These are phyloP conservation scores for Latrodectus elegans DNA, from an alignment of 2,888 invertebrate species.

Conservation along the genomic window DNA sequence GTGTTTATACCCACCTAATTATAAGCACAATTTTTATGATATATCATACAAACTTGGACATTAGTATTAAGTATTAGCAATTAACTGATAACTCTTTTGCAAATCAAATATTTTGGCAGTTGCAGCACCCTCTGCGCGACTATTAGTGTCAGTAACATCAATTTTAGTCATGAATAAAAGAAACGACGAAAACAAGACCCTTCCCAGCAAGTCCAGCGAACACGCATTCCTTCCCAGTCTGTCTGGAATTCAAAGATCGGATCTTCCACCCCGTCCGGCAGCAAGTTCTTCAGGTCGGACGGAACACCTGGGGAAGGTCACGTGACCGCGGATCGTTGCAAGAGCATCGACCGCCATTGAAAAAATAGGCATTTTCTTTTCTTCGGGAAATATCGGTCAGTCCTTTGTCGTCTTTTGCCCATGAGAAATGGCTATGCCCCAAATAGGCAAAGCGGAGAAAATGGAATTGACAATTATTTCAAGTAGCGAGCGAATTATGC, in stretches of 20 bases:
- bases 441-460: slow-evolving; percentile 29
- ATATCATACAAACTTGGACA: too few species aligned
- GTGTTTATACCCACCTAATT: too few species aligned
- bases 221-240: background rate
- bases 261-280: background rate
- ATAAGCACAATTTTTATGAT: too few species aligned
- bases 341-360: background rate
- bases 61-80: too few species aligned
- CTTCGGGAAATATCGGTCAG: slow-evolving; percentile 50
- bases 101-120: too few species aligned
- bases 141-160: too few species aligned
- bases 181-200: background rate
- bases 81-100: too few species aligned
- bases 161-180: too few species aligned
- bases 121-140: too few species aligned
- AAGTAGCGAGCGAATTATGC: background rate
- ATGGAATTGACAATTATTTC: background rate
- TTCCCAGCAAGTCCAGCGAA: background rate
- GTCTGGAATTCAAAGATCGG: background rate
- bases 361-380: slow-evolving; percentile 6
- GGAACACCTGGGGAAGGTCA: slow-evolving; percentile 57
- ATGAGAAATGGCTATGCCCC: slow-evolving; percentile 52
- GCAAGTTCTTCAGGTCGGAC: slow-evolving; percentile 19
- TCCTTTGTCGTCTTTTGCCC: slow-evolving; percentile 15
- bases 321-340: slow-evolving; percentile 19